Evolutionary conservation across 2,888 invertebrate species (phyloP).

Genomic region (Lobophora halterata): DNA sequence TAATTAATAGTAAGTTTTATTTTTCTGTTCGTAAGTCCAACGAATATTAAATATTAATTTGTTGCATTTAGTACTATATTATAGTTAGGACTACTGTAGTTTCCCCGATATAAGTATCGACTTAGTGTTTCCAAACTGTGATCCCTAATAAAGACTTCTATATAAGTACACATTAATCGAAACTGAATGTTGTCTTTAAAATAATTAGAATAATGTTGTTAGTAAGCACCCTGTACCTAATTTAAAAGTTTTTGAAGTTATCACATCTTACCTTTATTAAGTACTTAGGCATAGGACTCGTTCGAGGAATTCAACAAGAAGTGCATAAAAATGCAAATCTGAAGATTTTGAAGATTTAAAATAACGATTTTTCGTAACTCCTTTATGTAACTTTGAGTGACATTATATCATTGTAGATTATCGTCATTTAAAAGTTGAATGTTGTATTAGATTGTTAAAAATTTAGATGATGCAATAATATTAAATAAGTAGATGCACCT

Average conservation of each 20-base stretch:
- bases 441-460: constrained; percentile 58
- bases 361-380: no score
- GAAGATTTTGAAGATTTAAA: constrained; percentile 2
- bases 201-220: constrained; percentile 35
- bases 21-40: no score
- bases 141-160: constrained; percentile 80
- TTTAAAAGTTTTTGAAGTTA: constrained; percentile 17
- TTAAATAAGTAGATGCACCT: constrained; percentile 74
- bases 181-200: constrained; percentile 38
- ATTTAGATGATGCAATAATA: constrained; percentile 75
- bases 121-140: constrained; percentile 78
- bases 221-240: constrained; percentile 28
- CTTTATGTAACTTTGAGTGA: no score
- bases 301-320: no score
- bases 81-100: constrained; percentile 27
- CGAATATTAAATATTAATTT: constrained; percentile 12
- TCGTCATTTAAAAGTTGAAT: constrained; percentile 44
- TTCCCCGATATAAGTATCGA: constrained; percentile 48
- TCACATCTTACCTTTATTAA: constrained; percentile 13
- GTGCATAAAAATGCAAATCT: constrained; percentile 6
- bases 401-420: no score
- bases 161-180: constrained; percentile 63
- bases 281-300: constrained; percentile 11
- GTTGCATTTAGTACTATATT: constrained; percentile 16
- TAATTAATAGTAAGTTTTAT: background rate